A percentile compares a stretch with the other conserved stretches of the same genome.
Conservation (phyloP, 2,888 invertebrate species). For the Nycteola revayana region DNA sequence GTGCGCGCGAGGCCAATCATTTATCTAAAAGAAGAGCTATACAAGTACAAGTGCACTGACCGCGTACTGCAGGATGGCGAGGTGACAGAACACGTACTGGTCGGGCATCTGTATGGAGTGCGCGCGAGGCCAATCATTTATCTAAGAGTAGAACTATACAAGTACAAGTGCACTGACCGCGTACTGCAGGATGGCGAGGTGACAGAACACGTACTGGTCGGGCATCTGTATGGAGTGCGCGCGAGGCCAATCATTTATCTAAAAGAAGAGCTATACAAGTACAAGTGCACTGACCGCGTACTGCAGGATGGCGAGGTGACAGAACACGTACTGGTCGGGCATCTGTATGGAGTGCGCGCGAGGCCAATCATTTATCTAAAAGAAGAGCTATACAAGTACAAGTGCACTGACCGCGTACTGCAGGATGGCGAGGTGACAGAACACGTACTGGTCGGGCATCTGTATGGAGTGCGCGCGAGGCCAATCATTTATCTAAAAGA, state of each 20-base stretch:
- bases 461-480: constrained; percentile 97
- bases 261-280: too few species aligned
- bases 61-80: constrained; percentile 94
- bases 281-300: constrained; percentile 79
- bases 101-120: constrained; percentile 99
- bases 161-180: constrained; percentile 97
- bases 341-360: constrained; percentile 98
- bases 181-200: constrained; percentile 93
- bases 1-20: constrained; percentile 93
- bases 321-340: constrained; percentile 99
- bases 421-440: constrained; percentile 96
- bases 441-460: constrained; percentile 99
- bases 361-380: too few species aligned
- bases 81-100: constrained; percentile 98
- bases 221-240: constrained; percentile 99
- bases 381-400: too few species aligned
- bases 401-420: constrained; percentile 85
- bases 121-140: constrained; percentile 97
- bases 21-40: too few species aligned
- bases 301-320: constrained; percentile 95
- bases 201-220: constrained; percentile 98
- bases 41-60: constrained; percentile 36
- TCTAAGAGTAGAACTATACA: too few species aligned
- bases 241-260: too few species aligned
- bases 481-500: too few species aligned